Evolutionary conservation across 1,140 invertebrate species (phyloP).

Genomic region (Anastatus disparis): DNA sequence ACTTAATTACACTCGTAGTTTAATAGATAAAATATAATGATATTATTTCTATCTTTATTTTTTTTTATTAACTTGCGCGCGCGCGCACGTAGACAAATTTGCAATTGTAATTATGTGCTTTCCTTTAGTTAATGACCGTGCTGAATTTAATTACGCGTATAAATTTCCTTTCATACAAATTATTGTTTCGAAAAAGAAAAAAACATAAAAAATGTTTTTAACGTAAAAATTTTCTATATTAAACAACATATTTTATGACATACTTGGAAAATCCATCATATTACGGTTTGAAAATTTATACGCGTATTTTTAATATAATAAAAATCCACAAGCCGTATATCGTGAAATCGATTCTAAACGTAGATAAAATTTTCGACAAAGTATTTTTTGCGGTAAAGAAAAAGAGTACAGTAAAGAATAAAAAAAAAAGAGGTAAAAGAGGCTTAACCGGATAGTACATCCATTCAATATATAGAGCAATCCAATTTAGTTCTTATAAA

Average conservation of each 20-base stretch:
- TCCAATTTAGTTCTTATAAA: not conserved
- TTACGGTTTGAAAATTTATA: too few species aligned
- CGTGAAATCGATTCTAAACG: slow-evolving; percentile 11
- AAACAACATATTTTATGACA: too few species aligned
- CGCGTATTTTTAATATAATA: not conserved
- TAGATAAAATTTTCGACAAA: slow-evolving; percentile 5
- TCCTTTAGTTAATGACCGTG: too few species aligned
- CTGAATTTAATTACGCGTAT: not conserved
- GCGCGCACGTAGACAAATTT: not conserved
- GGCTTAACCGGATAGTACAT: not conserved
- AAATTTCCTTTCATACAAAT: not conserved
- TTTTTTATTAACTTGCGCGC: not conserved
- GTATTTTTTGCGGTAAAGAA: not conserved
- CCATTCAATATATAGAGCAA: not conserved
- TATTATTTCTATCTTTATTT: not conserved
- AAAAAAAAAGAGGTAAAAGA: not conserved
- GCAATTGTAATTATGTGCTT: slow-evolving; percentile 14
- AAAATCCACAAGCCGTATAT: not conserved
- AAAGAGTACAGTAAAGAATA: not conserved
- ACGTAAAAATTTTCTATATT: too few species aligned
- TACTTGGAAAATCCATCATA: slow-evolving; percentile 1
- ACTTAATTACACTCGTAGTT: slow-evolving; percentile 24
- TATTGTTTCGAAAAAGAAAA: not conserved
- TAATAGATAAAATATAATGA: slow-evolving; percentile 29
- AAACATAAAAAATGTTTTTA: not conserved